A percentile compares a stretch with the other conserved stretches of the same genome.
Conservation (phyloP, 2,113 vertebrate species). For the Siniperca knerii region DNA sequence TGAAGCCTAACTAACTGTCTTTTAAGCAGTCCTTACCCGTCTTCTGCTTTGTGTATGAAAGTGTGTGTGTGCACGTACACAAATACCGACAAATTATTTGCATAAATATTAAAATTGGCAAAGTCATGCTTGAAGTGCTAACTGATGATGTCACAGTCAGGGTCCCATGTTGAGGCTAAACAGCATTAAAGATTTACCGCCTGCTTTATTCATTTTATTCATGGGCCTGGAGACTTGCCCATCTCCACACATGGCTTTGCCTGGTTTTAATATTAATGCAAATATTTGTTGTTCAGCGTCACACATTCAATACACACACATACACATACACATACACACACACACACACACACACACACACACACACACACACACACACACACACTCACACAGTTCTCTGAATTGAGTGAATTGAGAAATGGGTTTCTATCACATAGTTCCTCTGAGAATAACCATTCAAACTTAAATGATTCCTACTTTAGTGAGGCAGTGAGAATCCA, state of each 20-base stretch:
- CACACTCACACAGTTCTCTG: not conserved
- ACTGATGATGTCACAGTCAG: conserved; percentile 49
- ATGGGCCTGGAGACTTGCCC: conserved; percentile 39
- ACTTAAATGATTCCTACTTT: conserved; percentile 31
- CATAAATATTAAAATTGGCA: conserved; percentile 33
- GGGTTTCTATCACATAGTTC: conserved; percentile 19
- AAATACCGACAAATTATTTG: conserved; percentile 7
- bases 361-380: not conserved
- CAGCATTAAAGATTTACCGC: conserved; percentile 52
- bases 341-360: not conserved
- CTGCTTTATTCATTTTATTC: conserved; percentile 58
- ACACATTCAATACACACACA: conserved; percentile 4
- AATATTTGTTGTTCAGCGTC: conserved; percentile 28
- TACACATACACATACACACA: too few species aligned
- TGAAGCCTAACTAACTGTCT: not conserved
- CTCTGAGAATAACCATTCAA: conserved; percentile 20
- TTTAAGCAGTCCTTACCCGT: not conserved
- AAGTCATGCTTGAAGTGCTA: conserved; percentile 33
- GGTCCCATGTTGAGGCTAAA: conserved; percentile 42
- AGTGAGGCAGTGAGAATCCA: conserved; percentile 20
- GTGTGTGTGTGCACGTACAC: not conserved
- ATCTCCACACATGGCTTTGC: conserved; percentile 21
- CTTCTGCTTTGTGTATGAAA: not conserved
- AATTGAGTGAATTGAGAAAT: conserved; percentile 14
- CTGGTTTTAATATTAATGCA: conserved; percentile 54